These are phyloP conservation scores for Dromius quadrimaculatus DNA, from an alignment of 2,888 invertebrate genomes.

Conservation along the genomic window DNA sequence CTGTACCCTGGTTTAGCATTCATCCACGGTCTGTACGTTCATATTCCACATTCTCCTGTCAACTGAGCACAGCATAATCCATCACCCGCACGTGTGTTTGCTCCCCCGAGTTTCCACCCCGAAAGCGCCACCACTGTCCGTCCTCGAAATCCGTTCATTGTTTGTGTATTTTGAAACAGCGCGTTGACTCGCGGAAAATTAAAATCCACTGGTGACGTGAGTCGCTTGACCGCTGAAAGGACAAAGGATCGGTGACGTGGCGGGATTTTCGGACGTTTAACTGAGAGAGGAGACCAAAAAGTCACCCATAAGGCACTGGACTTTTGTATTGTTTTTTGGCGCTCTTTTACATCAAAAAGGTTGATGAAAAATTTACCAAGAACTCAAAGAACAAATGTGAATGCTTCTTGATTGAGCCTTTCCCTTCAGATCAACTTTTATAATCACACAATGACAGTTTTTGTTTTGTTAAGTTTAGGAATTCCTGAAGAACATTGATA, in stretches of 20 bases:
- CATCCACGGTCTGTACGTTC: constrained; percentile 36
- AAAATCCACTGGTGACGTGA: constrained; percentile 43
- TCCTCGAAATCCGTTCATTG: constrained; percentile 44
- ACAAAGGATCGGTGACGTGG: constrained; percentile 44
- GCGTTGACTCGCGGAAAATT: constrained; percentile 43
- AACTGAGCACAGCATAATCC: constrained; percentile 43
- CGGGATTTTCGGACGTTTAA: constrained; percentile 39
- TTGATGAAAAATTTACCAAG: too few species aligned
- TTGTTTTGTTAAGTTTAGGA: too few species aligned
- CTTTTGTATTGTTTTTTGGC: too few species aligned
- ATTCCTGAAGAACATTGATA: too few species aligned
- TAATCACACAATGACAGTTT: too few species aligned
- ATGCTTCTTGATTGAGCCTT: too few species aligned
- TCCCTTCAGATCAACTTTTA: too few species aligned
- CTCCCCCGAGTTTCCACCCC: constrained; percentile 17
- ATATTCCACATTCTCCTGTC: constrained; percentile 47
- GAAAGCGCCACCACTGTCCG: not conserved
- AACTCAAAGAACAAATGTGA: too few species aligned
- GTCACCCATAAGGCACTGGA: too few species aligned
- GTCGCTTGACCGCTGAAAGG: constrained; percentile 34
- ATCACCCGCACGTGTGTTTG: constrained; percentile 44
- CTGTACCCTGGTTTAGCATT: not conserved
- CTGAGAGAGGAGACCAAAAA: too few species aligned
- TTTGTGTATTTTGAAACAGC: constrained; percentile 49
- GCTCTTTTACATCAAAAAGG: too few species aligned